Evolutionary conservation across 2,888 invertebrate genomes (phyloP).

Genomic region (Thyatira batis): DNA sequence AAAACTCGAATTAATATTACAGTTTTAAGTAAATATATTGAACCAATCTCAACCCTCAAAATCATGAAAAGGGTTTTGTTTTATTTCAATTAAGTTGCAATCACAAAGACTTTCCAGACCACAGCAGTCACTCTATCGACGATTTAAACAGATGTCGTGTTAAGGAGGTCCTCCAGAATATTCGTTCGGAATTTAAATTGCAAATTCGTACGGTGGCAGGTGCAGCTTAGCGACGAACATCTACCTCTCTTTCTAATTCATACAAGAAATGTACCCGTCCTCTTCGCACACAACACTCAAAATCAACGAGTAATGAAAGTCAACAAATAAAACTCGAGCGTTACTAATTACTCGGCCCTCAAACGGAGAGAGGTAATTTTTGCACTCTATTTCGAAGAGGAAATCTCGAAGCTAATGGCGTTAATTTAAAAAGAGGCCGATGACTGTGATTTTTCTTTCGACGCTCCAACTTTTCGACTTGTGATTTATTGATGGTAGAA

Average conservation of each 20-base stretch:
- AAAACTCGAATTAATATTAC: neutral
- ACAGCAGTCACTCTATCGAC: conserved; percentile 76
- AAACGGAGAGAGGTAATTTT: conserved; percentile 78
- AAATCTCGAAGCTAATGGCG: conserved; percentile 80
- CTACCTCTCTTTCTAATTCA: conserved; percentile 57
- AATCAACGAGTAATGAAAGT: conserved; percentile 81
- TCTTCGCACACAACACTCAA: conserved; percentile 53
- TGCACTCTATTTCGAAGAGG: conserved; percentile 77
- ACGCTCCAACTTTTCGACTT: conserved; percentile 55
- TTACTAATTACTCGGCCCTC: conserved; percentile 80
- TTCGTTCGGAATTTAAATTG: conserved; percentile 81
- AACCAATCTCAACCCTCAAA: conserved; percentile 32
- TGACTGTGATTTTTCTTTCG: conserved; percentile 78
- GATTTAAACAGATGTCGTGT: conserved; percentile 83
- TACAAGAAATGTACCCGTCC: conserved; percentile 45
- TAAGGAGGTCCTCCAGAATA: conserved; percentile 81
- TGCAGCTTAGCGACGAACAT: conserved; percentile 69
- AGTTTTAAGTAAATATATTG: neutral
- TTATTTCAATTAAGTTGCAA: conserved; percentile 78
- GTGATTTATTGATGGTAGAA: conserved; percentile 72
- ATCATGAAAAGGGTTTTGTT: conserved; percentile 69
- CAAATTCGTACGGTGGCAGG: conserved; percentile 80
- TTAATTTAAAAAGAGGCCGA: conserved; percentile 80
- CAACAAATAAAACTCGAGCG: conserved; percentile 82
- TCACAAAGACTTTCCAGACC: conserved; percentile 72